These are phyloP conservation scores for Mugil cephalus DNA, from an alignment of 2,113 vertebrate species.

Conservation along the genomic window DNA sequence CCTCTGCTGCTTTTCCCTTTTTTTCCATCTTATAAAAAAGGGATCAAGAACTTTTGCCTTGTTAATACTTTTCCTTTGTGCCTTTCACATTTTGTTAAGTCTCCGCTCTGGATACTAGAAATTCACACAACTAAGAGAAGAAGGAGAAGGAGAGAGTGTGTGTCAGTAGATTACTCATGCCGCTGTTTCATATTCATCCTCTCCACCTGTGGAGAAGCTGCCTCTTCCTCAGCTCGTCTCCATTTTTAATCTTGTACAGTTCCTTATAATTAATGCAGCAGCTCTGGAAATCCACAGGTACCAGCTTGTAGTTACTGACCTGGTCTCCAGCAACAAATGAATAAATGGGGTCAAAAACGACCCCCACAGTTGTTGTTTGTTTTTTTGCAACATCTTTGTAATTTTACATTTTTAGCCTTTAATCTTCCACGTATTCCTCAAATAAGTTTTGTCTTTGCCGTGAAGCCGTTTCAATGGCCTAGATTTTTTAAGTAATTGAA, in stretches of 20 bases:
- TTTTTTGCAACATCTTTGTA: no score
- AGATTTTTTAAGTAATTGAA: no score
- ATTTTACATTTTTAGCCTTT: no score
- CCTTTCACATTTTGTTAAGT: slow-evolving; percentile 53
- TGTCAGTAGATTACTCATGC: not conserved
- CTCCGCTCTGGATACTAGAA: not conserved
- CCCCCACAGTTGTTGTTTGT: no score
- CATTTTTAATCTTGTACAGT: slow-evolving; percentile 40
- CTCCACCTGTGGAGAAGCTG: slow-evolving; percentile 50
- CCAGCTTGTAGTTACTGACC: slow-evolving; percentile 15
- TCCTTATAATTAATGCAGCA: slow-evolving; percentile 54
- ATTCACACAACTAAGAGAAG: slow-evolving; percentile 16
- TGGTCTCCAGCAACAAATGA: no score
- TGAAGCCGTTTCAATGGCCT: no score
- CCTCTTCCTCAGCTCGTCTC: slow-evolving; percentile 31
- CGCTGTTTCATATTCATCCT: slow-evolving; percentile 39
- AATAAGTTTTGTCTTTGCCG: no score
- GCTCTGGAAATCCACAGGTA: slow-evolving; percentile 51
- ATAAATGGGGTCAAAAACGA: no score
- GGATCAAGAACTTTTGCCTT: slow-evolving; percentile 73
- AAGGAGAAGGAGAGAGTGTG: not conserved
- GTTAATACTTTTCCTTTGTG: slow-evolving; percentile 62
- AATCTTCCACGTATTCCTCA: no score
- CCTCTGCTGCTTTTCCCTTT: slow-evolving; percentile 36
- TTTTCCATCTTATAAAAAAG: slow-evolving; percentile 56